phyloP scores from a whole-genome alignment of 92 coral and sea anemone genomes.

The Virgularia gustaviana region DNA sequence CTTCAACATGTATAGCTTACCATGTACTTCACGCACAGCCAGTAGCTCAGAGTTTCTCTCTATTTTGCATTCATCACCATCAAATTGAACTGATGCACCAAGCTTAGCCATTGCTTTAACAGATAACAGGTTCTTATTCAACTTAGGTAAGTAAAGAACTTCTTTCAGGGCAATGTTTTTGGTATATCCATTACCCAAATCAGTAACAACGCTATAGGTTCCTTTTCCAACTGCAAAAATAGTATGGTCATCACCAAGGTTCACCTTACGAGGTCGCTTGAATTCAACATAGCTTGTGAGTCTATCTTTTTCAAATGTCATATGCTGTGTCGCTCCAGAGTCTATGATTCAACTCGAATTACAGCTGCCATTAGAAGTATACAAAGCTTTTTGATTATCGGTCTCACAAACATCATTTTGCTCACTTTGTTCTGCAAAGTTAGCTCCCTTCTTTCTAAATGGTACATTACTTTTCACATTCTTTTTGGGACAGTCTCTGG shows the following conservation, averaged over 20 bases:
- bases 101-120: neutral
- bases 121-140: neutral
- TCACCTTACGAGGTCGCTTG: no score
- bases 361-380: neutral
- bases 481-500: neutral
- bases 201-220: neutral
- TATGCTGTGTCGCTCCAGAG: no score
- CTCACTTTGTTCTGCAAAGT: no score
- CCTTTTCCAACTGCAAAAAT: slow-evolving; percentile 1
- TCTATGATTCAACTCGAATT: neutral
- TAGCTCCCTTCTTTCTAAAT: no score
- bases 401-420: no score
- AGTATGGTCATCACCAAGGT: neutral
- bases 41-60: neutral
- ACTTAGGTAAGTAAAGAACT: neutral
- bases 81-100: neutral
- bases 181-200: neutral
- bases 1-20: neutral
- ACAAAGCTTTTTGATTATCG: no score
- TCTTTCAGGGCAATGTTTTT: neutral
- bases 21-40: neutral
- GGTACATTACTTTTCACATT: neutral
- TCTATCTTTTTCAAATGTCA: slow-evolving; percentile 13
- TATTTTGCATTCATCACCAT: neutral
- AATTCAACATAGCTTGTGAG: neutral